Base-by-base conservation (phyloP, 2,888 invertebrate species). In the Zeuzera pyrina region DNA sequence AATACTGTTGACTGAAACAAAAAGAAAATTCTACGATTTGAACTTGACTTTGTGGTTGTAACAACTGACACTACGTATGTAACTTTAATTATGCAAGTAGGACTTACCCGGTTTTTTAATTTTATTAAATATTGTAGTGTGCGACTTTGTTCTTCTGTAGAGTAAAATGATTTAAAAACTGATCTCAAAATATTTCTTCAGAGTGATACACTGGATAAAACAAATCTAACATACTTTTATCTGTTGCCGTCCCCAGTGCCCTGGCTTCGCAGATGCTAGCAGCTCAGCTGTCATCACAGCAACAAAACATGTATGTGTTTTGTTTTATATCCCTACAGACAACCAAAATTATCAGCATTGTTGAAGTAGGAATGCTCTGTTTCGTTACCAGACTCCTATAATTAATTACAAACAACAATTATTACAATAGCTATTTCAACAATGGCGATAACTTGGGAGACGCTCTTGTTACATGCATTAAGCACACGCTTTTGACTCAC, bases 211-310 rank as follows among this genome's bases (percentile, higher is more conserved):
- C 56, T 65, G 61, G 60, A 57, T 57, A 49, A 52, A 52, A 54
- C 46, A 57, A 54, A 53, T 73, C 76, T 81, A 81, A 81, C 73
- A 67, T 63, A 12, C 12, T 25, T 59, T 63, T 56, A 67, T 72
- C 64, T 79, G 68, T 81, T 86, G 85, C 78, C 88, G 87, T 91
- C 87, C 90, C 90, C 92, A 94, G 94, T 93, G 94, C 94, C 91
- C 93, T 94, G 89, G 94, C 94, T 90, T 91, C 93, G 88, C 94
- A 94, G 93, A 94, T 94, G 93, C 92, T 93, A 89, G 93, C 93
- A 87, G 89, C 91, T 86, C 93, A 93, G 89, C 90, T 93, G 84
- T 92, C 92, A 83, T 91, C 93, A 85, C 93, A 93, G 87, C 93
- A 93, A 88, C 93, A 93, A 89, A 91, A 91, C 89, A 94, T 93